A percentile compares a stretch with the other conserved stretches of the same genome.
These are phyloP conservation scores for Eutrigla gurnardus DNA, from an alignment of 2,797 vertebrate genomes.

Conservation along the genomic window DNA sequence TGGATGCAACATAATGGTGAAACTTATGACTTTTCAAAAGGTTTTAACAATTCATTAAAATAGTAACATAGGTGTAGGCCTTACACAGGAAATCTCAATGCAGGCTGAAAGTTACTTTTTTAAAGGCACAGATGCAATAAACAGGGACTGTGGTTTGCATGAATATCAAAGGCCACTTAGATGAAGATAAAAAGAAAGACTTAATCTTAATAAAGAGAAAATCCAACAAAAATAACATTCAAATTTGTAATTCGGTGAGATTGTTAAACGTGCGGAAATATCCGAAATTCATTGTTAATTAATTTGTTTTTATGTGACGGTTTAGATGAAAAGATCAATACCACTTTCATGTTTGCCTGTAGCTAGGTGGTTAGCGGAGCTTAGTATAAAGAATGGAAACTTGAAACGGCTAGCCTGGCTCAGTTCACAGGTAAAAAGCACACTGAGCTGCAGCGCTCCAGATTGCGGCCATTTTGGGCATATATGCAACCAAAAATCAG, in stretches of 20 bases:
- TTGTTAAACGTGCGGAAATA: neutral
- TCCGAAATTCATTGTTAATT: neutral
- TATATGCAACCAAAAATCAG: no score
- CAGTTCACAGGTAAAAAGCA: neutral
- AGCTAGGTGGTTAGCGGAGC: neutral
- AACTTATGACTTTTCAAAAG: neutral
- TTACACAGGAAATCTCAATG: neutral
- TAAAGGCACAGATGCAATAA: no score
- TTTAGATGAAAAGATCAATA: neutral
- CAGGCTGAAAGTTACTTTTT: neutral
- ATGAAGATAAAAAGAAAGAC: neutral
- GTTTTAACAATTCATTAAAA: slow-evolving; percentile 1
- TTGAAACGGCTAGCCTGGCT: neutral
- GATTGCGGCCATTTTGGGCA: no score
- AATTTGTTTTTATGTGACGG: neutral
- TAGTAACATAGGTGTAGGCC: neutral
- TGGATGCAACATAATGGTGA: neutral
- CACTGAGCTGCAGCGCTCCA: no score
- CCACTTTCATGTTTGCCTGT: neutral
- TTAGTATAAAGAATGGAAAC: slow-evolving; percentile 6
- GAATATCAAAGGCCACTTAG: neutral
- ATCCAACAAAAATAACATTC: neutral
- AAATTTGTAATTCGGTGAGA: neutral
- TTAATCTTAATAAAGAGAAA: neutral
- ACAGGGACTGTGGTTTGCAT: neutral